These are phyloP conservation scores for Scaptomyza montana DNA, from an alignment of 1,140 invertebrate genomes.

Conservation along the genomic window DNA sequence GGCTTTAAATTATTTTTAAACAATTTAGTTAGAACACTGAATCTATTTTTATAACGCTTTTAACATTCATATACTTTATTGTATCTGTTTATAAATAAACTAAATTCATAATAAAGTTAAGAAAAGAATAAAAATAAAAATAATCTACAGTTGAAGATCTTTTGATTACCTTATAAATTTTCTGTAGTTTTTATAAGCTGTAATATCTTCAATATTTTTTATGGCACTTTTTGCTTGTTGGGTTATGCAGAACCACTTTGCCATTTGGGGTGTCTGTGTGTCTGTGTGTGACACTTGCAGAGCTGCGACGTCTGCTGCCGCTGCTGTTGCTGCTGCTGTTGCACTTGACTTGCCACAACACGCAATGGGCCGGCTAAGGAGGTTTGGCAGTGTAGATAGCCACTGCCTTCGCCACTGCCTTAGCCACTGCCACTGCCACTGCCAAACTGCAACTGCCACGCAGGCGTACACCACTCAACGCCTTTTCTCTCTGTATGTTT, in stretches of 20 bases:
- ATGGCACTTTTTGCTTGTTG: constrained; percentile 30
- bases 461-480: constrained; percentile 81
- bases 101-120: too few species aligned
- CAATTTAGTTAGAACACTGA: too few species aligned
- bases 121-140: too few species aligned
- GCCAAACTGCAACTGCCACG: constrained; percentile 53
- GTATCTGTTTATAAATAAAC: too few species aligned
- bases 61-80: too few species aligned
- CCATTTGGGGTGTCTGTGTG: constrained; percentile 43
- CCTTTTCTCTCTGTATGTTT: constrained; percentile 47
- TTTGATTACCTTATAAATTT: too few species aligned
- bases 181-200: neutral
- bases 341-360: constrained; percentile 81
- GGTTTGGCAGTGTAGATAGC: constrained; percentile 55
- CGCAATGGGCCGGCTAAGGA: constrained; percentile 65
- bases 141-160: too few species aligned
- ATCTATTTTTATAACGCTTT: too few species aligned
- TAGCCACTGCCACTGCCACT: constrained; percentile 32
- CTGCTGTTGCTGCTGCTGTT: constrained; percentile 47
- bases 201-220: too few species aligned
- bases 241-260: constrained; percentile 30
- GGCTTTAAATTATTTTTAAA: too few species aligned
- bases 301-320: neutral
- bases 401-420: constrained; percentile 19
- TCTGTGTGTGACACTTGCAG: constrained; percentile 60